Evolutionary conservation across 2,888 invertebrate genomes (phyloP).

Genomic region (Cataglyphis cursor): DNA sequence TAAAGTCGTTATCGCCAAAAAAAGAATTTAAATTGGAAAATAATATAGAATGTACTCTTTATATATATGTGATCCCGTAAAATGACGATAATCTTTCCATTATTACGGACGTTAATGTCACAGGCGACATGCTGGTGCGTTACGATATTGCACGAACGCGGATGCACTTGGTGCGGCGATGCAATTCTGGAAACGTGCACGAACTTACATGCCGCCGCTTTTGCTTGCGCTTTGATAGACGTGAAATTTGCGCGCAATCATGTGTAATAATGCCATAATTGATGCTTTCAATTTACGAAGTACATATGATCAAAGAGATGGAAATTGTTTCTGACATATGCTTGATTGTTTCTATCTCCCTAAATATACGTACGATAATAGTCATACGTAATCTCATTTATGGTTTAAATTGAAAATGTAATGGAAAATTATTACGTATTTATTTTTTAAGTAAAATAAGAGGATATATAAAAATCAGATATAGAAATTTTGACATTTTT

Average conservation of each 20-base stretch:
- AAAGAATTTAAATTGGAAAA: background rate
- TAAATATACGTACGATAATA: background rate
- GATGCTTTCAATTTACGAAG: slow-evolving; percentile 30
- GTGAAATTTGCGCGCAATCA: slow-evolving; percentile 27
- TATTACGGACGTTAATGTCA: slow-evolving; percentile 39
- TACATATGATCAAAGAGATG: background rate
- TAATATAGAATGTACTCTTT: background rate
- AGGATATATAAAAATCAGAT: background rate
- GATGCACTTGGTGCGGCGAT: background rate
- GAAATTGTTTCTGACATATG: background rate
- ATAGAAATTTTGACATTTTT: background rate
- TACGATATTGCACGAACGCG: slow-evolving; percentile 3
- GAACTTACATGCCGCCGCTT: slow-evolving; percentile 19
- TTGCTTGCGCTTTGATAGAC: slow-evolving; percentile 5
- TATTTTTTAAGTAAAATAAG: background rate
- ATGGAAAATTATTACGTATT: background rate
- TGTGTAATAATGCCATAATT: slow-evolving; percentile 24
- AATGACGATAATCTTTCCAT: slow-evolving; percentile 15
- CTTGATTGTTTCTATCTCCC: background rate
- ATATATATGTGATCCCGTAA: background rate
- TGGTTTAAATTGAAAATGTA: background rate
- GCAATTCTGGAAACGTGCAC: slow-evolving; percentile 13
- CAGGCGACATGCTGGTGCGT: background rate
- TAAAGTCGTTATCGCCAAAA: background rate
- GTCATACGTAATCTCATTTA: background rate